A percentile compares a stretch with the other conserved stretches of the same genome.
Evolutionary conservation across 2,797 vertebrate genomes (phyloP).

Genomic region (Varecia variegata): DNA sequence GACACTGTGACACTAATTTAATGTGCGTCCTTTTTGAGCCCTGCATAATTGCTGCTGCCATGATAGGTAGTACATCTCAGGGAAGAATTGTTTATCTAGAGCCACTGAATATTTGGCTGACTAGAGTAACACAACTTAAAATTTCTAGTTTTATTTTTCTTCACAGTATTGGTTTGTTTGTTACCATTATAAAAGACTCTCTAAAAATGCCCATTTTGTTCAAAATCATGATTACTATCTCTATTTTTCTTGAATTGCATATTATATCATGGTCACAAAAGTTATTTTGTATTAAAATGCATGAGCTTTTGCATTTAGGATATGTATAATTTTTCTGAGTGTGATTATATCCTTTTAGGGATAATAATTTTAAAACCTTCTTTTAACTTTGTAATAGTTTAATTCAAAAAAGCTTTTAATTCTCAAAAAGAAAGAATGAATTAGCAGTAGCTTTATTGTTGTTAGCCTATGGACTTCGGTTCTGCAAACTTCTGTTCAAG

Average conservation of each 20-base stretch:
- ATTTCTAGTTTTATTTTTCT: constrained; percentile 26
- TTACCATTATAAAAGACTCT: neutral
- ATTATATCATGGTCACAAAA: constrained; percentile 22
- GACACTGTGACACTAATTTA: constrained; percentile 48
- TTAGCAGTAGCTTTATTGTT: constrained; percentile 23
- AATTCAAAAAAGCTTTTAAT: neutral
- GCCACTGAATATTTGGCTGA: neutral
- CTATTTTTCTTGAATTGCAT: constrained; percentile 24
- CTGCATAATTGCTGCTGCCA: neutral
- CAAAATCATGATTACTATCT: neutral
- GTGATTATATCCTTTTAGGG: neutral
- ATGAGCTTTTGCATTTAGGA: neutral
- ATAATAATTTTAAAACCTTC: neutral
- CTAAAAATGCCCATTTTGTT: constrained; percentile 6
- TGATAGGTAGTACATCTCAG: neutral
- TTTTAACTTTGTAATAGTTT: neutral
- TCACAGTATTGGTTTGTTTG: neutral
- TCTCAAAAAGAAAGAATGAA: neutral
- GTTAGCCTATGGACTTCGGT: neutral
- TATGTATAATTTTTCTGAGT: neutral
- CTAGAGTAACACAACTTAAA: neutral
- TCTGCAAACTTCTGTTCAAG: constrained; percentile 57
- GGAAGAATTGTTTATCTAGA: neutral
- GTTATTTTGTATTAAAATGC: constrained; percentile 16
- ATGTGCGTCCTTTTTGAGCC: constrained; percentile 28